A percentile compares a stretch with the other conserved stretches of the same genome.
phyloP scores from a whole-genome alignment of 2,113 vertebrate genomes.

The Lota lota region DNA sequence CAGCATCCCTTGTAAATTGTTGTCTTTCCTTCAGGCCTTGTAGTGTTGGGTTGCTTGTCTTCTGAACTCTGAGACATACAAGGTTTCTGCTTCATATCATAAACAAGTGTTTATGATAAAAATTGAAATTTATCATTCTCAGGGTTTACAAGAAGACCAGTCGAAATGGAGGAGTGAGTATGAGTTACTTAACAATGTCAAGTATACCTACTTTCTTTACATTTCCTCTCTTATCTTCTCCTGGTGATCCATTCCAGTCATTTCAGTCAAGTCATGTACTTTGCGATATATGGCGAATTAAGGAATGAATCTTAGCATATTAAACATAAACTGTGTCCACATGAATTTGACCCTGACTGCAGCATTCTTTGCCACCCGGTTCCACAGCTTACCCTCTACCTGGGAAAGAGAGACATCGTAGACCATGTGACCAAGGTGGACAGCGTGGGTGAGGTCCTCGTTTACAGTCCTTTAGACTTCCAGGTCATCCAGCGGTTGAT shows the following conservation, averaged over 20 bases:
- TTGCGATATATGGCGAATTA: too few relatives aligned
- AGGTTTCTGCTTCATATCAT: too few relatives aligned
- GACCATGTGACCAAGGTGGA: constrained; percentile 63
- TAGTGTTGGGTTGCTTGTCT: too few relatives aligned
- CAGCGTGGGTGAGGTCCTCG: constrained; percentile 37
- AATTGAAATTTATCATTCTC: constrained; percentile 8
- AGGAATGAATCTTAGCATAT: not conserved
- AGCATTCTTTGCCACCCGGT: not conserved
- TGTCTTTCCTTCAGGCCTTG: too few relatives aligned
- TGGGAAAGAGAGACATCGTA: constrained; percentile 74
- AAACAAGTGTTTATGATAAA: not conserved
- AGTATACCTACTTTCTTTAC: not conserved
- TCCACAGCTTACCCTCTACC: constrained; percentile 66
- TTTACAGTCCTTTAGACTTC: too few relatives aligned
- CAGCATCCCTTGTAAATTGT: too few relatives aligned
- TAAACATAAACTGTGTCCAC: not conserved
- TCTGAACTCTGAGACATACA: too few relatives aligned
- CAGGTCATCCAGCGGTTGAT: not conserved
- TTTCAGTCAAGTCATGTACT: not conserved
- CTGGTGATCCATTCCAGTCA: not conserved
- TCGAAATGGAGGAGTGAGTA: constrained; percentile 60
- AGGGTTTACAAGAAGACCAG: constrained; percentile 77
- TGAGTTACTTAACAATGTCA: not conserved
- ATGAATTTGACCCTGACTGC: not conserved
- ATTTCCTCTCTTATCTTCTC: not conserved